Evolutionary conservation across 2,797 vertebrate genomes (phyloP).

Genomic region (Brotula barbata): DNA sequence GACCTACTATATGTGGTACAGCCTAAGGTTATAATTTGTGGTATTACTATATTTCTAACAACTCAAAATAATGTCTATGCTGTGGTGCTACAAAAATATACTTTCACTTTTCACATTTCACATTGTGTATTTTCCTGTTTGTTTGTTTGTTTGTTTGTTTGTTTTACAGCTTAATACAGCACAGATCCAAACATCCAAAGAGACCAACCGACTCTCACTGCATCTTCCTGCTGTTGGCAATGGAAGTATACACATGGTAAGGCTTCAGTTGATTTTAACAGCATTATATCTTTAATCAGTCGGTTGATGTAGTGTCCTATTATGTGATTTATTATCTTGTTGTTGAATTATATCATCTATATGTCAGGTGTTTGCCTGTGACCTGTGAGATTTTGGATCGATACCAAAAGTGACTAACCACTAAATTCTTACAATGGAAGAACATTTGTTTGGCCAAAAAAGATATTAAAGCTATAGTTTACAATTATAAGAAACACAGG

Average conservation of each 20-base stretch:
- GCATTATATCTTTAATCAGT: no score
- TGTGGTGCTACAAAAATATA: no score
- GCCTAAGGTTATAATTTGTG: not conserved
- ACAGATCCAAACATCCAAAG: slow-evolving; percentile 65
- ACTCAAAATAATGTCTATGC: not conserved
- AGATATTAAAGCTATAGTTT: no score
- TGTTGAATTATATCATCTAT: not conserved
- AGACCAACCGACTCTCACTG: slow-evolving; percentile 71
- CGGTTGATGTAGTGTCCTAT: not conserved
- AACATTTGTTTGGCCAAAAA: no score
- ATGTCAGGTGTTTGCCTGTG: no score
- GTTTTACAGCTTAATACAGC: slow-evolving; percentile 45
- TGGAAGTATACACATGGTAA: slow-evolving; percentile 68
- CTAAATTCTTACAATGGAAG: not conserved
- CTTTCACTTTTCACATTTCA: not conserved
- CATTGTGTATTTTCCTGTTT: slow-evolving; percentile 25
- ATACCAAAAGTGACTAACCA: not conserved
- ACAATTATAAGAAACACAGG: no score
- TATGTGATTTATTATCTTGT: not conserved
- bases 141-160: slow-evolving; percentile 28
- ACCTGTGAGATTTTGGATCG: not conserved
- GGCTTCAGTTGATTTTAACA: not conserved
- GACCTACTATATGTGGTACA: no score
- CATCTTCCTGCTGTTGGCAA: slow-evolving; percentile 63
- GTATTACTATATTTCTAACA: not conserved